These are phyloP conservation scores for Podocnemis expansa DNA, from an alignment of 2,113 vertebrate genomes.

Conservation along the genomic window DNA sequence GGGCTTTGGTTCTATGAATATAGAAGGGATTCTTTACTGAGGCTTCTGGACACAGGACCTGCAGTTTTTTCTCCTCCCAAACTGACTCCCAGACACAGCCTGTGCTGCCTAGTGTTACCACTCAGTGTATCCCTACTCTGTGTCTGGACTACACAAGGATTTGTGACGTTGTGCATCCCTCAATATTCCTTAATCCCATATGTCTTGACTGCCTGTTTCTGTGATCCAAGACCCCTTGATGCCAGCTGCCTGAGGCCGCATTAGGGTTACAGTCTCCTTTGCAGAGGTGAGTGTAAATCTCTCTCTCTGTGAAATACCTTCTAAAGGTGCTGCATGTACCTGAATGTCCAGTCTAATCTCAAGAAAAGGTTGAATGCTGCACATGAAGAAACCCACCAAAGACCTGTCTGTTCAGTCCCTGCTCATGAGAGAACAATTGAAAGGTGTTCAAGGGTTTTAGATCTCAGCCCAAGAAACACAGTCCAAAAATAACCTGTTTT, in stretches of 20 bases:
- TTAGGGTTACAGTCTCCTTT: background rate
- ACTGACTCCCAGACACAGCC: background rate
- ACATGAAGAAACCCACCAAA: background rate
- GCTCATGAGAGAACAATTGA: background rate
- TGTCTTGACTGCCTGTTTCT: background rate
- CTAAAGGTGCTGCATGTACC: background rate
- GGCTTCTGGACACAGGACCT: background rate
- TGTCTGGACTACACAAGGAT: background rate
- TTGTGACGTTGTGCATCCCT: background rate
- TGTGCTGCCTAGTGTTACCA: background rate
- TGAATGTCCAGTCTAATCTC: background rate
- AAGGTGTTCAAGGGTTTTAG: background rate
- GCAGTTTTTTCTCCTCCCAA: background rate
- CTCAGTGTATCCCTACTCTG: background rate
- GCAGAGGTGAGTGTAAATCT: background rate
- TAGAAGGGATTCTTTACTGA: background rate
- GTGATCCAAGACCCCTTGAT: background rate
- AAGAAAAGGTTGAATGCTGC: background rate
- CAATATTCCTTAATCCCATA: background rate
- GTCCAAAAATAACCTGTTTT: background rate
- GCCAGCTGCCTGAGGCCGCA: background rate
- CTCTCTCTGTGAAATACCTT: background rate
- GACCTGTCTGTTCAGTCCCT: background rate
- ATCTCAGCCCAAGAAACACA: background rate
- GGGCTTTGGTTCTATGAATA: background rate